Base-by-base conservation (phyloP, 2,888 invertebrate species). In the Boloria selene region DNA sequence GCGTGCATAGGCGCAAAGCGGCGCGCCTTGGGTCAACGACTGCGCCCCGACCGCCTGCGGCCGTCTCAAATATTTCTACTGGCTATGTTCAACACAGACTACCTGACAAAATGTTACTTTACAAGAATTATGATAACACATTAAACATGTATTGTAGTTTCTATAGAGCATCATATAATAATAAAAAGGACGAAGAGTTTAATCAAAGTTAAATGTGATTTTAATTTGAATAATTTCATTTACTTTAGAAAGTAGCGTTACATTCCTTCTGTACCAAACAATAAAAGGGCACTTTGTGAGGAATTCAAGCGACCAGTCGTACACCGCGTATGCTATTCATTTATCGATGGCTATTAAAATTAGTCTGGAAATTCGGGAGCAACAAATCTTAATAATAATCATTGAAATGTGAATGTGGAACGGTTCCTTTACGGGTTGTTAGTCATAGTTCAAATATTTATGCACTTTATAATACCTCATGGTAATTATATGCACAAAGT, bases 11-110 rank as follows among this genome's bases (percentile, higher is more conserved):
- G 75, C 75, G 79, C 76, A 70, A 75, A 75, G 73, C 76, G 77
- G 75, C 72, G 74, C 69, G 74, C 79, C 74, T 70, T 74, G 77
- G 89, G 90, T 89, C 89, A 90, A 87, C 86, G 90, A 87, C 88
- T 87, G 71, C 74, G 75, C 75, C 75, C 78, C 75, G 66, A 64
- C 54, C 56, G 68, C 53, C 62, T 38, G 61, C 65, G 55, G 63
- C 69, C 51, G 69, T 53, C 65, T 65, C 68, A 81, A 84, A 85
- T 82, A 85, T 83, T 83, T 83, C 82, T 60, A 66, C 66, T 60
- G 55, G 42, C 31, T 55, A 50, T 60, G 63, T 81, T 38, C 59
- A 50, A 84, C 80, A 83, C 80, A 82, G 79, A 72, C 65, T 68
- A 67, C 58, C 58, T 51, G 61, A 52, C 53, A 63, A 63, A 67